Conservation (phyloP, 2,888 invertebrate species). For the Phymatocera aterrima region DNA sequence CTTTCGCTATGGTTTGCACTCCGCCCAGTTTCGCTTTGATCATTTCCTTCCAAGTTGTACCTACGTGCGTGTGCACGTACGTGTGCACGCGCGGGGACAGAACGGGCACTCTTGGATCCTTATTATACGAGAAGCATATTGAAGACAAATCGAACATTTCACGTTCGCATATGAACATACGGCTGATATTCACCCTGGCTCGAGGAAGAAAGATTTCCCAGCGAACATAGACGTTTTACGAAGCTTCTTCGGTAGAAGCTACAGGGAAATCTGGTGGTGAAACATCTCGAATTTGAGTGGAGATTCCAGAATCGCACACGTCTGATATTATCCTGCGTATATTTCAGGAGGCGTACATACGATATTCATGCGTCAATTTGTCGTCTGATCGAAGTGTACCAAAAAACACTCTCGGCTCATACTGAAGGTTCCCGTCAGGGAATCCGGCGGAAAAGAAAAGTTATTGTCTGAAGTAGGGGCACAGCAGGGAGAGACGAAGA, state of each 20-base stretch:
- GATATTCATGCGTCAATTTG: neutral
- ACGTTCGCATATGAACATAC: neutral
- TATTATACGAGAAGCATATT: neutral
- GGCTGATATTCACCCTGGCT: neutral
- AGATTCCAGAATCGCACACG: neutral
- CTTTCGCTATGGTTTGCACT: neutral
- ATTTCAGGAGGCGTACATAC: neutral
- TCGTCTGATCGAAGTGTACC: neutral
- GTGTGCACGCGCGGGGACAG: neutral
- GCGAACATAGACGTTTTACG: neutral
- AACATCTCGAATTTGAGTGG: neutral
- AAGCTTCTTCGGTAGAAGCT: neutral
- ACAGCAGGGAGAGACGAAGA: neutral
- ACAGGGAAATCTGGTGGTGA: neutral
- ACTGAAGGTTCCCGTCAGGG: neutral
- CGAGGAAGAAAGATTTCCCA: neutral
- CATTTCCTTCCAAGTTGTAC: conserved; percentile 6
- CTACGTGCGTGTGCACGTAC: too few species aligned
- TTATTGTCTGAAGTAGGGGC: neutral
- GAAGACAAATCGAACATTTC: neutral
- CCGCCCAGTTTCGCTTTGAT: conserved; percentile 17
- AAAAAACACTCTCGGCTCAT: too few species aligned
- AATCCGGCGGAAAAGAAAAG: neutral
- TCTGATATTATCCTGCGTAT: neutral
- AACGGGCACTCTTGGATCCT: neutral